These are phyloP conservation scores for Epistrophe grossulariae DNA, from an alignment of 2,888 invertebrate genomes.

Conservation along the genomic window DNA sequence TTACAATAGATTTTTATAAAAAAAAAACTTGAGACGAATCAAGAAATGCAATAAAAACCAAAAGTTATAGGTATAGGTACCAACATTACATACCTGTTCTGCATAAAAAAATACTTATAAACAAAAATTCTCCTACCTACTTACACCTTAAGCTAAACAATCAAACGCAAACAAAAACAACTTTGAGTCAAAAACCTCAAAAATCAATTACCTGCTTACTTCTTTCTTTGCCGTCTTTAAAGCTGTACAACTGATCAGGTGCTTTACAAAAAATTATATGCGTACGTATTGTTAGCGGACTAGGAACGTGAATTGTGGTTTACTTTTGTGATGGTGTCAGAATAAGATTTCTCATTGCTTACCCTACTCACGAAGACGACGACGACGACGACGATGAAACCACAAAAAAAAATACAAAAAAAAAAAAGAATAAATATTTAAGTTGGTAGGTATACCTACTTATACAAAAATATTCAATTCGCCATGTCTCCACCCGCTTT, in stretches of 20 bases:
- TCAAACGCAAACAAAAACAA: slow-evolving; percentile 12
- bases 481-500: slow-evolving; percentile 34
- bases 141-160: neutral
- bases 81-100: neutral
- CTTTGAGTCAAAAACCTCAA: slow-evolving; percentile 68
- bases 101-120: neutral
- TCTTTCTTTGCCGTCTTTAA: slow-evolving; percentile 7
- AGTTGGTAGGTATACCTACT: neutral
- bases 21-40: too few species aligned
- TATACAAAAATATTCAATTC: slow-evolving; percentile 54
- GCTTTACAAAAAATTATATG: slow-evolving; percentile 40
- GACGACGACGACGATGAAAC: slow-evolving; percentile 1
- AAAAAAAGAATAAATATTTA: slow-evolving; percentile 40
- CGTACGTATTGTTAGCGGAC: slow-evolving; percentile 50
- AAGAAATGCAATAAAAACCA: neutral
- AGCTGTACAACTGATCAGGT: slow-evolving; percentile 47
- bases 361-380: slow-evolving; percentile 17
- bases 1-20: too few species aligned
- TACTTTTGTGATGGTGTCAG: slow-evolving; percentile 55
- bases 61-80: neutral
- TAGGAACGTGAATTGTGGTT: slow-evolving; percentile 58
- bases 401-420: neutral
- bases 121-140: too few species aligned
- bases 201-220: slow-evolving; percentile 63
- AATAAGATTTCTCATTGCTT: slow-evolving; percentile 46